Conservation (phyloP, 2,113 vertebrate species). For the Oriolus oriolus region DNA sequence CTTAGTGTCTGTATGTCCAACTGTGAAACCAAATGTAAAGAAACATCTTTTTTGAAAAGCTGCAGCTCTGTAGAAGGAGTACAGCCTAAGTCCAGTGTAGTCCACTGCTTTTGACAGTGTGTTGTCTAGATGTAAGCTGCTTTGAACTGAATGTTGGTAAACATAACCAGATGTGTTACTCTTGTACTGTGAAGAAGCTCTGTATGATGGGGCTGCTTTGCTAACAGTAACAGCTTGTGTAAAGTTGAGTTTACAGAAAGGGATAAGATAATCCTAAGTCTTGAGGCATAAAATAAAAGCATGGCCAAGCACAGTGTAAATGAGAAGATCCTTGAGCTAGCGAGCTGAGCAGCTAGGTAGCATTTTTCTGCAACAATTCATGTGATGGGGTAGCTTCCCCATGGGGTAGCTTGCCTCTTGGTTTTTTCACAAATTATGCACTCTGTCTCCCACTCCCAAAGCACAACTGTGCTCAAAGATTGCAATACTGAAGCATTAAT, state of each 20-base stretch:
- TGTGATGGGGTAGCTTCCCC: not conserved
- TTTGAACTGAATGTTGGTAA: not conserved
- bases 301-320: not conserved
- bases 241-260: not conserved
- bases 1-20: not conserved
- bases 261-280: not conserved
- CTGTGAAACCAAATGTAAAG: not conserved
- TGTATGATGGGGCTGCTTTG: not conserved
- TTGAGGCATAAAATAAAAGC: not conserved
- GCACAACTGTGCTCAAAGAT: not conserved
- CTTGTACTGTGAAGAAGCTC: not conserved
- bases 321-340: not conserved
- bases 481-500: not conserved
- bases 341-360: not conserved
- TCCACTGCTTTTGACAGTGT: not conserved
- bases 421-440: not conserved
- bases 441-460: not conserved
- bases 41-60: not conserved
- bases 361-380: not conserved
- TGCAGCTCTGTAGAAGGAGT: not conserved
- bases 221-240: not conserved
- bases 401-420: not conserved
- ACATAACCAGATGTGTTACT: not conserved
- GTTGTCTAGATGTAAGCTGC: not conserved
- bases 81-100: rapidly evolving